phyloP scores from a whole-genome alignment of 2,888 invertebrate species.

The Philaethria dido region DNA sequence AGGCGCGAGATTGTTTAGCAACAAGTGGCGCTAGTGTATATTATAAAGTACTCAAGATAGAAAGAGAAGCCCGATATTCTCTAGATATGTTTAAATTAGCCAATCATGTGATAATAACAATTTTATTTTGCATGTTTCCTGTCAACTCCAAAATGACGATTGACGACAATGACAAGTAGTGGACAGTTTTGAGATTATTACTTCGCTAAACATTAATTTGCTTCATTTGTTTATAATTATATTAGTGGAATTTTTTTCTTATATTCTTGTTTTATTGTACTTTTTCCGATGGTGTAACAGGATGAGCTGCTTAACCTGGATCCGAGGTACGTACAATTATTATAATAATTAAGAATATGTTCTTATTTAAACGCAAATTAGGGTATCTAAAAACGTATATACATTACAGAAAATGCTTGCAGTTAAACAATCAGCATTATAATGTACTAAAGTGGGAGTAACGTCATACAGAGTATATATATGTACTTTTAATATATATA shows the following conservation, averaged over 20 bases:
- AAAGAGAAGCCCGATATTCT: conserved; percentile 22
- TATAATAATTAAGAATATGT: neutral
- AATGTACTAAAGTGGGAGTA: neutral
- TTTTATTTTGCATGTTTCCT: conserved; percentile 33
- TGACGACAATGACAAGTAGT: conserved; percentile 36
- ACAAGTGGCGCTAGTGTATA: conserved; percentile 31
- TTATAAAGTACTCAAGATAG: neutral
- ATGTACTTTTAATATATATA: neutral
- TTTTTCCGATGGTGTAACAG: conserved; percentile 58
- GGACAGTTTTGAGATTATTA: conserved; percentile 30
- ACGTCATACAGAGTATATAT: neutral
- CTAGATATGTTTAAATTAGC: conserved; percentile 24
- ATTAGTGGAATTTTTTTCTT: neutral
- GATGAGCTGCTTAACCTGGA: conserved; percentile 78
- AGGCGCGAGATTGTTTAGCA: conserved; percentile 2
- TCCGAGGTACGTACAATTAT: conserved; percentile 62
- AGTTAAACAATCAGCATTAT: neutral
- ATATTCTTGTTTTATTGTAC: neutral
- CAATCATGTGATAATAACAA: conserved; percentile 36
- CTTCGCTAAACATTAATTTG: conserved; percentile 32
- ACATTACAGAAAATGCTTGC: neutral
- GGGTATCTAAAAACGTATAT: neutral
- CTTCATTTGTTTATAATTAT: conserved; percentile 22
- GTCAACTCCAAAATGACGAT: conserved; percentile 31
- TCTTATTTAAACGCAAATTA: neutral